Evolutionary conservation across 1,140 invertebrate genomes (phyloP), one percentile per base, ranked within the genome.

Genomic region (Sminthurinus signatus): DNA sequence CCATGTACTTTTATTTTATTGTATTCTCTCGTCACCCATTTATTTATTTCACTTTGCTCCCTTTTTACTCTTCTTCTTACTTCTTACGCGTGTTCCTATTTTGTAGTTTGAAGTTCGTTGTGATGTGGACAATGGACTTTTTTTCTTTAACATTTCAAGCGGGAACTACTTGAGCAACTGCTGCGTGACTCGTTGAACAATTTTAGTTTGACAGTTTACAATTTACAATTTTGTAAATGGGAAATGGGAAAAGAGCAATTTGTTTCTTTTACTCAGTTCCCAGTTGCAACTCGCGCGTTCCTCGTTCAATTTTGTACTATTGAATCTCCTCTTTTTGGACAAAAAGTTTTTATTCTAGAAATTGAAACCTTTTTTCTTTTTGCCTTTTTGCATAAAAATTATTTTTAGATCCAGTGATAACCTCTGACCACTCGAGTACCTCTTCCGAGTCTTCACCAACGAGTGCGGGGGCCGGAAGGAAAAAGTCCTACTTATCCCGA

Each of bases 361-460:
- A 36, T 36, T 52, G 44, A n/a, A 21, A 10, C n/a, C 15, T 46
- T 46, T 17, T 46, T 8, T 46, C 15, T 46, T 5, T 46, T n/a
- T 21, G 8, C 15, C n/a, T n/a, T 17, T 46, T 5, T 46, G 15
- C 5, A 8, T 46, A n/a, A n/a, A 8, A 19, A 8, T 10, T 4
- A n/a, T 46, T 5, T n/a, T 25, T 46, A 70, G 68, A 70, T 63
- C 64, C 68, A 25, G 61, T 70, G 54, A 70, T 70, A 54, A 70
- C 68, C 31, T 70, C 68, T 17, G 68, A 70, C 48, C 68, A 66
- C 36, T 70, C 69, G 25, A 70, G 60, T 54, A 51, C 65, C 25
- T 70, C 68, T n/a, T 58, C 68, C 15, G 32, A 36, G 29, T 62
- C 64, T 46, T 66, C 64, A 25, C 60, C 60, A 36, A 44, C 55